Base-by-base conservation (phyloP, 1,140 invertebrate species). In the Oreohelix idahoensis region DNA sequence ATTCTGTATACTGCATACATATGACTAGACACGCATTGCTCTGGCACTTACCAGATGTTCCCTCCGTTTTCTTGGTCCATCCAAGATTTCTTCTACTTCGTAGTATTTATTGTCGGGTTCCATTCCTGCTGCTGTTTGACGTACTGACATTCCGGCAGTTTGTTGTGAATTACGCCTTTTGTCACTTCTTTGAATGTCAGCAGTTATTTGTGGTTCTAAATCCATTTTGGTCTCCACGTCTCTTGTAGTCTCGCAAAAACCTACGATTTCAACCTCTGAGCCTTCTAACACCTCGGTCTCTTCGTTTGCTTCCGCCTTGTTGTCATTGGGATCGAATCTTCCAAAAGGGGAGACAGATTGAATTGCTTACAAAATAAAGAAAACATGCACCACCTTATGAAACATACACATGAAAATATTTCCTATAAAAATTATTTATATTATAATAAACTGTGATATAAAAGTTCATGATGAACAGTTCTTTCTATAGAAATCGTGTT, bases 51-150 rank as follows among this genome's bases (percentile, higher is more conserved):
- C 80, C 29, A 74, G 45, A 66, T 82, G 80, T 36, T 82, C 80
- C 51, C 51, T 73, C 29, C 80, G 42, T 58, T 70, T 73, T 58
- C n/a, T 53, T 38, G 80, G 80, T 36, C 80, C 80, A 38, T 36
- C 80, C n/a, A 82, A 32, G 23, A 82, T 82, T 23, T 26, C 51
- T 39, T 82, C 80, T 17, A 82, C 80, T 82, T 82, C 80, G 49
- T 74, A 82, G 26, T 69, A 71, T 36, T 81, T 81, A 45, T 81
- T 81, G n/a, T 81, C 79, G 0, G 79, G 79, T n/a, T 71, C 79
- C 71, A 42, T 23, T 23, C 38, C 79, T 70, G 39, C 15, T 29
- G 38, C 23, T 29, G 42, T 51, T 4, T 73, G 71, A 39, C 23
- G 29, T 13, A 26, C 15, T 2, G 5, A 36, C 0, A 11, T 23